phyloP scores from a whole-genome alignment of 2,113 vertebrate genomes.

The Trogon surrucura region DNA sequence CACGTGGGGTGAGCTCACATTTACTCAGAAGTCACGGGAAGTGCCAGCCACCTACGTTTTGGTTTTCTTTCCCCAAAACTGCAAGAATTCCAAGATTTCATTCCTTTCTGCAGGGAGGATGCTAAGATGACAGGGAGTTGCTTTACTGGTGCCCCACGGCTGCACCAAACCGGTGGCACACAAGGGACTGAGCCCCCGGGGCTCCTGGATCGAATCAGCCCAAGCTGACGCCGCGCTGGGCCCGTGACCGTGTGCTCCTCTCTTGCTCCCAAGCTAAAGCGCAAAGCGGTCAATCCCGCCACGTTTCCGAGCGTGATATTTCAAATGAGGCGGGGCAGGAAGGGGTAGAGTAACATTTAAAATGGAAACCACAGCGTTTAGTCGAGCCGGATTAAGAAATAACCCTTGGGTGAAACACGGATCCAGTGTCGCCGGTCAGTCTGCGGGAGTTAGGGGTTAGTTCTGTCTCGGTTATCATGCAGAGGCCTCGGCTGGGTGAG shows the following conservation, averaged over 20 bases:
- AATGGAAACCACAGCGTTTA: neutral
- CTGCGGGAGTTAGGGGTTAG: constrained; percentile 66
- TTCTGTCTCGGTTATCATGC: constrained; percentile 50
- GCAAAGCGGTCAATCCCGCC: neutral
- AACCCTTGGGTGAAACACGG: neutral
- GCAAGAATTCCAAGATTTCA: neutral
- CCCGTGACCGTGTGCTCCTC: neutral
- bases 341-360: neutral
- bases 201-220: neutral
- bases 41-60: neutral
- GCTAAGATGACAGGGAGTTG: neutral
- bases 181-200: neutral
- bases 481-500: constrained; percentile 55
- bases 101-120: neutral
- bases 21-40: neutral
- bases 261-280: neutral
- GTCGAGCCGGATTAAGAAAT: neutral
- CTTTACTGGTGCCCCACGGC: neutral
- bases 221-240: neutral
- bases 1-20: rapidly evolving
- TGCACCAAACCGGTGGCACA: neutral
- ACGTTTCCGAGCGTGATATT: neutral
- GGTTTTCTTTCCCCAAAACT: neutral
- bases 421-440: neutral
- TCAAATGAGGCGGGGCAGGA: neutral